Conservation (phyloP, 2,888 invertebrate species). For the Antheraea assamensis region DNA sequence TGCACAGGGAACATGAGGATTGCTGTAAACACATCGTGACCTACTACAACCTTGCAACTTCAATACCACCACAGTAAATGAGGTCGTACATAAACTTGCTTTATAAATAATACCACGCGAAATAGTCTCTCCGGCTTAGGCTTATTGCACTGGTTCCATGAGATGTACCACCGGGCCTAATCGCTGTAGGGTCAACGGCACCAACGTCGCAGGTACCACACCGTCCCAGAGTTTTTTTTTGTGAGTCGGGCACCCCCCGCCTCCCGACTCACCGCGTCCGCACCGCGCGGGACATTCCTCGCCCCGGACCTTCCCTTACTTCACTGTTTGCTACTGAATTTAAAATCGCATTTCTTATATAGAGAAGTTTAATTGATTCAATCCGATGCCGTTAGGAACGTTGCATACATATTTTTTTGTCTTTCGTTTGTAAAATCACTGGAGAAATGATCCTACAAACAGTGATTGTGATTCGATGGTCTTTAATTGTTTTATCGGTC, state of each 20-base stretch:
- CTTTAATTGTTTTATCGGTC: background rate
- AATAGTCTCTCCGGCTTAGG: background rate
- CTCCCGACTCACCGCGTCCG: constrained; percentile 25
- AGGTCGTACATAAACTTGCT: too few species aligned
- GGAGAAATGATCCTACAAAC: background rate
- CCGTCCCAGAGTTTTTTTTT: constrained; percentile 72
- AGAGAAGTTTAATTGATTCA: constrained; percentile 31
- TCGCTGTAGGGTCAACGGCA: constrained; percentile 75
- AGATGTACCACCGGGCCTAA: constrained; percentile 55
- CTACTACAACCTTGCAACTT: too few species aligned
- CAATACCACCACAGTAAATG: too few species aligned
- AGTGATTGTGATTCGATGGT: background rate
- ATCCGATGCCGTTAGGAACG: background rate
- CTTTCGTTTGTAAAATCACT: background rate
- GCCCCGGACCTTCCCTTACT: constrained; percentile 34
- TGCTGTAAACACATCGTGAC: background rate
- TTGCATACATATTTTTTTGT: background rate
- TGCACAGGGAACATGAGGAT: too few species aligned
- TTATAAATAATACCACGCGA: background rate
- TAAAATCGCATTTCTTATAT: constrained; percentile 53
- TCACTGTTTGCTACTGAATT: constrained; percentile 59
- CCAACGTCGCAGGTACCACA: constrained; percentile 60
- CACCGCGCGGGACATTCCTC: constrained; percentile 39
- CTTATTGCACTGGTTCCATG: constrained; percentile 47
- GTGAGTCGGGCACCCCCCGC: constrained; percentile 42